Evolutionary conservation across 2,888 invertebrate genomes (phyloP).

Genomic region (Mylabris sibirica): DNA sequence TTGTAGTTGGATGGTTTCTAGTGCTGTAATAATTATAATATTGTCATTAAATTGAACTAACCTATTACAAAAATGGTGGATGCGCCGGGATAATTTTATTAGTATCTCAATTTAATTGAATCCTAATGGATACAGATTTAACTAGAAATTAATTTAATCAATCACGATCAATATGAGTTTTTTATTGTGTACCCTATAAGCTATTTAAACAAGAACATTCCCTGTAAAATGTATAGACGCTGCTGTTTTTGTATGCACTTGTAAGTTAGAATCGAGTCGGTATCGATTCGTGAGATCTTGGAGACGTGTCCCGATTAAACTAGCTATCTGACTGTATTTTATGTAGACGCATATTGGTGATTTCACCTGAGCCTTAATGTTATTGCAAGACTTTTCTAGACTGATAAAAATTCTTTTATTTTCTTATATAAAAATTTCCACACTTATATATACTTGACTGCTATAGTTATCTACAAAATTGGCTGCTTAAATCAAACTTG

Average conservation of each 20-base stretch:
- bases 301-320: constrained; percentile 23
- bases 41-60: neutral
- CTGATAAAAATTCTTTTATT: neutral
- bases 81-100: neutral
- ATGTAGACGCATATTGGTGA: constrained; percentile 20
- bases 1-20: constrained; percentile 9
- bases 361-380: constrained; percentile 1
- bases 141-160: neutral
- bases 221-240: constrained; percentile 18
- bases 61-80: neutral
- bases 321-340: constrained; percentile 21
- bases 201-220: constrained; percentile 23
- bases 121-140: neutral
- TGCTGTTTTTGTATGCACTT: constrained; percentile 26
- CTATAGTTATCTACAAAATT: constrained; percentile 32
- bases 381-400: neutral
- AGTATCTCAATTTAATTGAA: neutral
- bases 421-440: neutral
- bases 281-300: constrained; percentile 29
- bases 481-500: constrained; percentile 34
- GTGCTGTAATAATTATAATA: constrained; percentile 4
- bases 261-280: constrained; percentile 26
- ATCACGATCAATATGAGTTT: neutral
- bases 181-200: constrained; percentile 5
- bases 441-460: neutral